Evolutionary conservation across 2,797 vertebrate genomes (phyloP), one percentile per base, ranked within the genome.

Genomic region (Tenualosa ilisha): DNA sequence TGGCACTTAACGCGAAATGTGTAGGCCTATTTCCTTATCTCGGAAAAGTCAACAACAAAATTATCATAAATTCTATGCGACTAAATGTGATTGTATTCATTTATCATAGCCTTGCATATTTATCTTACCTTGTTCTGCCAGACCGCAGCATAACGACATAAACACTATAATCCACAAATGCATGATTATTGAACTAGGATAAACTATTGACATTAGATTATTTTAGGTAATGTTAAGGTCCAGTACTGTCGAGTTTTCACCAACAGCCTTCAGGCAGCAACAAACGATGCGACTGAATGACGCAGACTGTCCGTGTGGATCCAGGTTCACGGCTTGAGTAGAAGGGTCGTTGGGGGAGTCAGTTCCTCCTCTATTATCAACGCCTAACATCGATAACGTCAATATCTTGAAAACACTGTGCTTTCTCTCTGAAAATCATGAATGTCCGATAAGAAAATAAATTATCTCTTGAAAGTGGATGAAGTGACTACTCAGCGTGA

Each of bases 111-210:
- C 26, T 54, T 59, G 83, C 2, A 37, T 68, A 24, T 9, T 24
- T 53, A 22, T 17, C 89, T 90, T 90, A 95, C 94, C 93, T 84
- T 90, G 84, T 43, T 86, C 91, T 0, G 50, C 85, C 63, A 93
- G 37, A 88, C 37, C 1, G 40, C 40, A 79, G 72, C 72, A 79
- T 46, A 79, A 43, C 37, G 72, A 79, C 17, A 79, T 43, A 20
- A 79, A 79, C 1, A 46, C 72, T 22, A 46, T 22, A 79, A 79
- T 46, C 72, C 72, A 43, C 20, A 43, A 20, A 79, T 22, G 7
- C 72, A 79, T 79, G 46, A 46, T 2, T 12, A 51, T 51, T 51
- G 9, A 9, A 51, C 50, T 51, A 51, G 50, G 50, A 51, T 9
- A 51, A 51, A 51, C 1, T 20, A 79, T 2, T 79, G 7, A 22